A percentile compares a stretch with the other conserved stretches of the same genome.
Evolutionary conservation across 2,113 vertebrate genomes (phyloP).

Genomic region (Donacobius atricapilla): DNA sequence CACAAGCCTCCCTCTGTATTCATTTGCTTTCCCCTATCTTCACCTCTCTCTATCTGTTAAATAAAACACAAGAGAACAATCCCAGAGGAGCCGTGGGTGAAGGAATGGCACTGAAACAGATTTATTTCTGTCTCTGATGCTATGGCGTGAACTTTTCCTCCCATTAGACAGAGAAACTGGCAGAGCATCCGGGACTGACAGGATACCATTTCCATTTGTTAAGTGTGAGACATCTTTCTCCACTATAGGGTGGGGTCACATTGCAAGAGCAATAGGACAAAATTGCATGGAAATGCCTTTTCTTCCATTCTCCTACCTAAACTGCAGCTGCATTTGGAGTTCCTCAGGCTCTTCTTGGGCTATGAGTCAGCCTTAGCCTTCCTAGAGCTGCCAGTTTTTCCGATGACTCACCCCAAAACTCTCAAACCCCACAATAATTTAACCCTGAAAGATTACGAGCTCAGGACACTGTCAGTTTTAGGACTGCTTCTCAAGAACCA

Average conservation of each 20-base stretch:
- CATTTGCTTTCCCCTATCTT: not conserved
- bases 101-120: not conserved
- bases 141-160: not conserved
- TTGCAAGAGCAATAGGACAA: not conserved
- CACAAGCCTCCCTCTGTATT: not conserved
- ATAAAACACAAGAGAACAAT: slow-evolving; percentile 21
- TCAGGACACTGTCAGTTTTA: not conserved
- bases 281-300: not conserved
- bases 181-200: not conserved
- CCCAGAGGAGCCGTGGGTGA: not conserved
- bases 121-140: not conserved
- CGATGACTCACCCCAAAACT: slow-evolving; percentile 21
- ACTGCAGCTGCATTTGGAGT: slow-evolving; percentile 42
- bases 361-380: slow-evolving; percentile 36
- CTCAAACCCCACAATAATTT: slow-evolving; percentile 2
- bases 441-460: not conserved
- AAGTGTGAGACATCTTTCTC: slow-evolving; percentile 15
- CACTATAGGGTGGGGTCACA: slow-evolving; percentile 1
- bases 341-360: not conserved
- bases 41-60: slow-evolving; percentile 7
- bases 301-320: not conserved
- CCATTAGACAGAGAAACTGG: not conserved
- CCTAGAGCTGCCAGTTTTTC: slow-evolving; percentile 24
- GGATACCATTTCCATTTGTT: not conserved
- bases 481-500: not conserved